Percentiles rank a stretch among this genome's conserved stretches.
phyloP scores from a whole-genome alignment of 2,113 vertebrate species.

The Lathamus discolor region DNA sequence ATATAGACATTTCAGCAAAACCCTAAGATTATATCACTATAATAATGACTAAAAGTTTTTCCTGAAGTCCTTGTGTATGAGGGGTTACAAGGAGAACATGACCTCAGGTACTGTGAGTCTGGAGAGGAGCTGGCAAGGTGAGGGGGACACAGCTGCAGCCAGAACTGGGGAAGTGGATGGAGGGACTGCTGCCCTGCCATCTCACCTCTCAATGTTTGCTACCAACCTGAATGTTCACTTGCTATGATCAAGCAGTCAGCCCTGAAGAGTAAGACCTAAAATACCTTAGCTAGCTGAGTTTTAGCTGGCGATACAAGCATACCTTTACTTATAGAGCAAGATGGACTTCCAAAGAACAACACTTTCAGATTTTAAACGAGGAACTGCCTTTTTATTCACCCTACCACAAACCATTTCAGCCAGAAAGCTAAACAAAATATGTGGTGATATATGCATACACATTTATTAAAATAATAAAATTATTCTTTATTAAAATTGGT shows the following conservation, averaged over 20 bases:
- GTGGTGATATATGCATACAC: neutral
- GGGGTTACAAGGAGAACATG: neutral
- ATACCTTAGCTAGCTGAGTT: neutral
- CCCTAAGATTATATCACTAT: neutral
- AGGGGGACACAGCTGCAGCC: neutral
- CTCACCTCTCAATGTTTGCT: neutral
- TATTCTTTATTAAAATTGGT: neutral
- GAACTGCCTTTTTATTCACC: neutral
- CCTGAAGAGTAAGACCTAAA: neutral
- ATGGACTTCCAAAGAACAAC: rapidly evolving
- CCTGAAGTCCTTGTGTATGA: neutral
- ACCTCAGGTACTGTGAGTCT: rapidly evolving
- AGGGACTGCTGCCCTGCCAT: neutral
- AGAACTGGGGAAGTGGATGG: neutral
- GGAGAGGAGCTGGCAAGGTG: neutral
- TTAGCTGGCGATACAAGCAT: neutral
- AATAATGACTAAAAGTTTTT: neutral
- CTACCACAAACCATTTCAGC: neutral
- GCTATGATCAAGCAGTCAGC: neutral
- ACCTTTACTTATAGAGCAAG: neutral
- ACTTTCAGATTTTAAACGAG: neutral
- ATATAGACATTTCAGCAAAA: neutral
- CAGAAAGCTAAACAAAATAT: neutral
- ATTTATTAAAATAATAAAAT: neutral
- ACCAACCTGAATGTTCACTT: neutral